These are phyloP conservation scores for Aurelia aurita DNA, from an alignment of 30 jellyfish, hydroid and myxozoan species.

Conservation along the genomic window DNA sequence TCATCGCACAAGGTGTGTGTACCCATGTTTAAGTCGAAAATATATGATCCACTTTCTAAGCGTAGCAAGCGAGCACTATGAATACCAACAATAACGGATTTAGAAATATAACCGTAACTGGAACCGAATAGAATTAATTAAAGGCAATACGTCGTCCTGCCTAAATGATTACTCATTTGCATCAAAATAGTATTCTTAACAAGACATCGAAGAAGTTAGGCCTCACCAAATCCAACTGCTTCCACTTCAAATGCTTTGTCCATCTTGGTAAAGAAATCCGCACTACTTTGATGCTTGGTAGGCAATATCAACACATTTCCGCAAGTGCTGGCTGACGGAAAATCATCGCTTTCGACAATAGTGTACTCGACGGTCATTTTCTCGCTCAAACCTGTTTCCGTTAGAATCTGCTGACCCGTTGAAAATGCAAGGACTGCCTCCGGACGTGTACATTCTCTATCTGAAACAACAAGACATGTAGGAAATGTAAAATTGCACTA, in stretches of 20 bases:
- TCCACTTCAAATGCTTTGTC: conserved; percentile 1
- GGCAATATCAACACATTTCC: neutral
- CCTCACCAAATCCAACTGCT: neutral
- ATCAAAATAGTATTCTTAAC: neutral
- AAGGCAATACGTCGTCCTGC: no score
- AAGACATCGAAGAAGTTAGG: neutral
- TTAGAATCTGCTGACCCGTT: neutral
- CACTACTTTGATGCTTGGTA: neutral
- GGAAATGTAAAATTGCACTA: no score
- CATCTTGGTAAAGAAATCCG: neutral
- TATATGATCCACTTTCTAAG: no score
- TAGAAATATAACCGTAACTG: no score
- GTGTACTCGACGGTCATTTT: neutral
- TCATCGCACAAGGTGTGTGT: no score
- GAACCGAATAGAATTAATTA: no score
- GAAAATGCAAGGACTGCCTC: neutral
- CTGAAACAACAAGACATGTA: neutral
- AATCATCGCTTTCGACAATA: neutral
- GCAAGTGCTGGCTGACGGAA: neutral
- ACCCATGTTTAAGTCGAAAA: no score
- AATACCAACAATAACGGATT: no score
- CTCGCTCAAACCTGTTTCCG: neutral
- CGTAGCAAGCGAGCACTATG: no score
- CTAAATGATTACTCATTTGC: no score
- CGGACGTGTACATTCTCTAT: neutral